phyloP scores from a whole-genome alignment of 1,140 invertebrate species.

The Pseudachorutes palmiensis region DNA sequence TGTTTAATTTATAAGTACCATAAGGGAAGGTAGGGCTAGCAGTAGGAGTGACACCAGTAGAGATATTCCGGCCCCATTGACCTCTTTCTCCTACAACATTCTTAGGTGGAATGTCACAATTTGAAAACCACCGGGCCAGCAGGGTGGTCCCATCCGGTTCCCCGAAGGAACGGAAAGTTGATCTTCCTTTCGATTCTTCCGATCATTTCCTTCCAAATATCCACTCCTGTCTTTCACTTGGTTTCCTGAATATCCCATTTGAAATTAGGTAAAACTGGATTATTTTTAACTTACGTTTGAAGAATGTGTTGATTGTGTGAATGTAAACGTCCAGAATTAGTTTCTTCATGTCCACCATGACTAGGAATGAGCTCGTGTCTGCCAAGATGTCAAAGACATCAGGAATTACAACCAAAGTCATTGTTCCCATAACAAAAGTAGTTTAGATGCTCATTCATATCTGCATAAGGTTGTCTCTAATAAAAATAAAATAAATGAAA shows the following conservation, averaged over 20 bases:
- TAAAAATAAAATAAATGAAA: conserved; percentile 4
- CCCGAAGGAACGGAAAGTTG: conserved; percentile 15
- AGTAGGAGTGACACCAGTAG: conserved; percentile 11
- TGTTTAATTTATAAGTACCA: conserved; percentile 11
- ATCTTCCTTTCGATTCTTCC: conserved; percentile 17
- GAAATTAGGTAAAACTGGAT: not conserved
- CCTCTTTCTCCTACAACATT: not conserved
- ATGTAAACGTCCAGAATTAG: conserved; percentile 15
- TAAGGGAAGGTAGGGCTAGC: conserved; percentile 15
- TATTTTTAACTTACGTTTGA: conserved; percentile 7
- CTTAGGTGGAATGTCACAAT: conserved; percentile 20
- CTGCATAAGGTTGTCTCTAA: conserved; percentile 17
- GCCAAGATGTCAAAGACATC: conserved; percentile 21
- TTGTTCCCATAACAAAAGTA: conserved; percentile 28
- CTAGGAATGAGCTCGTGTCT: conserved; percentile 11
- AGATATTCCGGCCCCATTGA: conserved; percentile 23
- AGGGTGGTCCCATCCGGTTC: conserved; percentile 8
- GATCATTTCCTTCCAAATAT: conserved; percentile 14
- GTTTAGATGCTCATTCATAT: conserved; percentile 4
- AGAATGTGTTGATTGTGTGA: conserved; percentile 7
- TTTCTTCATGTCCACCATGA: conserved; percentile 22
- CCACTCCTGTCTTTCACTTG: not conserved
- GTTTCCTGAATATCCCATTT: not conserved
- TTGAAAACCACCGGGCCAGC: conserved; percentile 23
- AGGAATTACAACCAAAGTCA: conserved; percentile 18